A percentile compares a stretch with the other conserved stretches of the same genome.
These are phyloP conservation scores for Cynodonichthys magdalenae DNA, from an alignment of 2,797 vertebrate genomes.

Conservation along the genomic window DNA sequence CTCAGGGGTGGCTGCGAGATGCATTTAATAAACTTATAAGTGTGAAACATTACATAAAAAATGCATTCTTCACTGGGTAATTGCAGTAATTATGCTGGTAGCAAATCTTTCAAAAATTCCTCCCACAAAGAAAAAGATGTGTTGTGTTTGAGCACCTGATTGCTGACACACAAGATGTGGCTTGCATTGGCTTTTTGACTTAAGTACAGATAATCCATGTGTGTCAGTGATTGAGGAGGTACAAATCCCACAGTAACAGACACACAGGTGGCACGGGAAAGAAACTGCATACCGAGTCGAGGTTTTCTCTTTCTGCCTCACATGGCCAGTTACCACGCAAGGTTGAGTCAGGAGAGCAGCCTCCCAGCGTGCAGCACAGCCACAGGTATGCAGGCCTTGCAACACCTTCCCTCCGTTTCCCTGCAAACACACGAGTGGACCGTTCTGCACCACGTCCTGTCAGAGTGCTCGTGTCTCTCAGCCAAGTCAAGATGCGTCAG, in stretches of 20 bases:
- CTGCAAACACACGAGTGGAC: constrained; percentile 13
- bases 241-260: constrained; percentile 85
- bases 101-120: constrained; percentile 56
- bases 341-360: constrained; percentile 46
- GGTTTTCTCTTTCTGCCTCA: constrained; percentile 48
- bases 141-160: constrained; percentile 71
- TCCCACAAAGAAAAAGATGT: constrained; percentile 60
- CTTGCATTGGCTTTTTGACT: constrained; percentile 78
- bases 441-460: constrained; percentile 51
- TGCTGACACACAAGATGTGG: constrained; percentile 78
- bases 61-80: constrained; percentile 43
- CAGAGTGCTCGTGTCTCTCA: constrained; percentile 44
- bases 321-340: constrained; percentile 37
- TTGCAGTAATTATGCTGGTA: constrained; percentile 61
- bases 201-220: constrained; percentile 84
- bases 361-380: constrained; percentile 36
- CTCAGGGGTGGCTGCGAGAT: constrained; percentile 27
- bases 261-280: constrained; percentile 81
- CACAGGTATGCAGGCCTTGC: constrained; percentile 46
- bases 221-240: constrained; percentile 86
- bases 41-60: constrained; percentile 36
- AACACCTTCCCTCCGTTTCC: constrained; percentile 21
- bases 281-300: constrained; percentile 73
- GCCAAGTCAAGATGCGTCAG: constrained; percentile 16
- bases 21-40: constrained; percentile 40